Percentiles rank a stretch among this genome's conserved stretches.
Conservation (phyloP, 2,113 vertebrate genomes). For the Microcebus ravelobensis region DNA sequence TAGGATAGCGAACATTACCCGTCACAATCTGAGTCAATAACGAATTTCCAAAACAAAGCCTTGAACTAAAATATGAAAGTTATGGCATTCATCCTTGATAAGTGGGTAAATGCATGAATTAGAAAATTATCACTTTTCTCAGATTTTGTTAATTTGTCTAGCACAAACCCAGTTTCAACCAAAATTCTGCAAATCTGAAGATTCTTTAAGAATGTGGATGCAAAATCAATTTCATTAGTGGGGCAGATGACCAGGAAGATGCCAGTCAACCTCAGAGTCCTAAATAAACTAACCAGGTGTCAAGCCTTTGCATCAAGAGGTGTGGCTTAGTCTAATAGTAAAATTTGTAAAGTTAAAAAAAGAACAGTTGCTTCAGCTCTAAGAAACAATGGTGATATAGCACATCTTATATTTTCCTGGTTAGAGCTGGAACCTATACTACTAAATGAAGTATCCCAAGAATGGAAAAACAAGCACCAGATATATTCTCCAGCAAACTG, state of each 20-base stretch:
- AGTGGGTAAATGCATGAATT: accelerated
- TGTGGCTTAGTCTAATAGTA: background rate
- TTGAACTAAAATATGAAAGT: background rate
- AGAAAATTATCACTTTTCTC: background rate
- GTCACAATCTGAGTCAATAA: background rate
- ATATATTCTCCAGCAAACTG: too few species aligned
- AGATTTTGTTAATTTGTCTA: background rate
- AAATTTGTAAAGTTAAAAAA: background rate
- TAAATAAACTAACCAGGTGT: too few species aligned
- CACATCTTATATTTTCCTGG: too few species aligned
- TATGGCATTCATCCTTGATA: too few species aligned
- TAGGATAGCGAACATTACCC: background rate
- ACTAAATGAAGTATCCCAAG: too few species aligned
- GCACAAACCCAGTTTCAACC: background rate
- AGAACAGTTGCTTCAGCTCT: too few species aligned
- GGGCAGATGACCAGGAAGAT: background rate
- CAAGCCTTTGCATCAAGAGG: background rate
- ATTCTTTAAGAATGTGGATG: background rate
- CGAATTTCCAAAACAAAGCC: background rate
- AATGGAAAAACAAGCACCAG: too few species aligned
- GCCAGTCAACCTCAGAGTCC: too few species aligned
- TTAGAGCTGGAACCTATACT: too few species aligned
- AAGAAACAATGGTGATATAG: too few species aligned
- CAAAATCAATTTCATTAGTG: background rate
- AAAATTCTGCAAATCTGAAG: background rate